Percentiles rank a stretch among this genome's conserved stretches.
These are phyloP conservation scores for Ridgeia piscesae DNA, from an alignment of 1,140 invertebrate genomes.

Conservation along the genomic window DNA sequence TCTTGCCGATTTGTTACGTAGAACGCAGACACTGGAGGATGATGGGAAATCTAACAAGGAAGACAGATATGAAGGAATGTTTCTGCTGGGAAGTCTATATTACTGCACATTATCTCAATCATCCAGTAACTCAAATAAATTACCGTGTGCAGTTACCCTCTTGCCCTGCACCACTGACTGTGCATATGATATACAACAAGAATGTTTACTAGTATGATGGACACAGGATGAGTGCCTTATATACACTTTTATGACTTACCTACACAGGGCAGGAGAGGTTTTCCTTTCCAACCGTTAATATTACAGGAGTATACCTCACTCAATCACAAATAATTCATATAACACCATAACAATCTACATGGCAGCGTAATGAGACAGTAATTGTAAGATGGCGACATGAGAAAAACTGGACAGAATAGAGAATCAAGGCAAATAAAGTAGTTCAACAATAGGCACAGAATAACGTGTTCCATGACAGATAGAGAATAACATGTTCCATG, in stretches of 20 bases:
- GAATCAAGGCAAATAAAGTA: not conserved
- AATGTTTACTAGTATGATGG: not conserved
- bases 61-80: slow-evolving; percentile 9
- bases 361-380: no score
- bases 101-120: not conserved
- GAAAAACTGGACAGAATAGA: no score
- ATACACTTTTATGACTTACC: not conserved
- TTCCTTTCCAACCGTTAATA: not conserved
- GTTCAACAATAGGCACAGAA: not conserved
- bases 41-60: slow-evolving; percentile 78
- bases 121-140: not conserved
- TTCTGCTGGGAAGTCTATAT: not conserved
- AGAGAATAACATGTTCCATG: not conserved
- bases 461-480: not conserved
- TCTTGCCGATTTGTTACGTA: slow-evolving; percentile 93
- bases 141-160: not conserved
- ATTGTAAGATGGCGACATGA: no score
- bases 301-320: no score
- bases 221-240: not conserved
- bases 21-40: slow-evolving; percentile 91
- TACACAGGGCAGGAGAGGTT: not conserved
- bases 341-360: no score
- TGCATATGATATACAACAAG: not conserved
- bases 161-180: not conserved
- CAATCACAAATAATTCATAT: no score